Conservation (phyloP, 2,113 vertebrate genomes). For the Ursus arctos region DNA sequence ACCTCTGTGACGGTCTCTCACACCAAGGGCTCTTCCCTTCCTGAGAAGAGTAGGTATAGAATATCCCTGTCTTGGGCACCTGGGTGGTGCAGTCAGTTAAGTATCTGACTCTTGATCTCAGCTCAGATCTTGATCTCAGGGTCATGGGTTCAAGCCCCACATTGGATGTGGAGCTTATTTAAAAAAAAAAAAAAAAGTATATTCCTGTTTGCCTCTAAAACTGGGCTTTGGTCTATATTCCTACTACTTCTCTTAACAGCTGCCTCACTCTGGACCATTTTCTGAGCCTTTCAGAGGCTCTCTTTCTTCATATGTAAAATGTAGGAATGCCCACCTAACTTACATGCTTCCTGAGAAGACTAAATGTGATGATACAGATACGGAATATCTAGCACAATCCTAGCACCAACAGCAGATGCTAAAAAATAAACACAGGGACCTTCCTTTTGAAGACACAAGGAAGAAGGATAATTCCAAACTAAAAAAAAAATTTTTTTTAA, state of each 20-base stretch:
- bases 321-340: not conserved
- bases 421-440: not conserved
- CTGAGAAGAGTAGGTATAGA: not conserved
- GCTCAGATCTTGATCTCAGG: not conserved
- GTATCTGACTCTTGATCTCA: not conserved
- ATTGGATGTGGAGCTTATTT: not conserved
- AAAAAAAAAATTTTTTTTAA: not conserved
- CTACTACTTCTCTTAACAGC: not conserved
- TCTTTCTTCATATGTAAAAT: not conserved
- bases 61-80: not conserved
- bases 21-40: not conserved
- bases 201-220: not conserved
- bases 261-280: not conserved
- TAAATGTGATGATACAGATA: not conserved
- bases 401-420: not conserved
- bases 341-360: not conserved
- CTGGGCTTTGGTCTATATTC: not conserved
- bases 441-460: slow-evolving; percentile 23
- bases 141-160: not conserved
- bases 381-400: not conserved
- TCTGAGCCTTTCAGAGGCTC: not conserved
- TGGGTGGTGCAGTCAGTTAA: not conserved
- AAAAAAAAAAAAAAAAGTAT: not conserved
- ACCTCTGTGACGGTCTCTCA: not conserved
- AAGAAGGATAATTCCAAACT: slow-evolving; percentile 28